Conservation (phyloP, 2,888 invertebrate species). For the Drosophila mulleri region DNA sequence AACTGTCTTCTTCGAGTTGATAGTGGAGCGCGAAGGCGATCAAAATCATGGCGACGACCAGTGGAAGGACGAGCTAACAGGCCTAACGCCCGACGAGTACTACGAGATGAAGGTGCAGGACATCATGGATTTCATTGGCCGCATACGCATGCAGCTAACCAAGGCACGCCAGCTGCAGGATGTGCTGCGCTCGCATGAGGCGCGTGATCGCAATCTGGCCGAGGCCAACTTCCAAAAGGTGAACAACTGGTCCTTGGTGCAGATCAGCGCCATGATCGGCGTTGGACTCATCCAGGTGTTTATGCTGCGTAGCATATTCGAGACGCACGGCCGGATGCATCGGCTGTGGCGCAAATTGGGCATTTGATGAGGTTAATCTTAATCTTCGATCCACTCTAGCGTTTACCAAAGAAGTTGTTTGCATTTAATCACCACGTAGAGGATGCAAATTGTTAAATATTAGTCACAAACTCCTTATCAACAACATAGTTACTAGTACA, state of each 20-base stretch:
- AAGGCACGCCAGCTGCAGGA: slow-evolving; percentile 89
- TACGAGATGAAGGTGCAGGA: slow-evolving; percentile 88
- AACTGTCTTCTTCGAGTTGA: slow-evolving; percentile 92
- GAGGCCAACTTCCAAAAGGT: slow-evolving; percentile 93
- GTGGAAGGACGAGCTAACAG: slow-evolving; percentile 82
- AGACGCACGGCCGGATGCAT: slow-evolving; percentile 85
- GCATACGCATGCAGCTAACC: slow-evolving; percentile 87
- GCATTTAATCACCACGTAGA: slow-evolving; percentile 15
- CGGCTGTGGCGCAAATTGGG: slow-evolving; percentile 83
- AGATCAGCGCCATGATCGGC: slow-evolving; percentile 89
- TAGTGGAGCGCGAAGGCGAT: slow-evolving; percentile 88
- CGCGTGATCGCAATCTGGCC: slow-evolving; percentile 92
- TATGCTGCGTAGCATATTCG: slow-evolving; percentile 92
- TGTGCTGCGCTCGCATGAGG: slow-evolving; percentile 90
- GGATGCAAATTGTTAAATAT: slow-evolving; percentile 38
- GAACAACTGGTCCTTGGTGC: slow-evolving; percentile 91
- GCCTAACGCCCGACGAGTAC: slow-evolving; percentile 86
- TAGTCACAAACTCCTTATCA: slow-evolving; percentile 53
- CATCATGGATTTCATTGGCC: slow-evolving; percentile 88
- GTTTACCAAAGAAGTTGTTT: slow-evolving; percentile 57
- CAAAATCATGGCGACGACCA: slow-evolving; percentile 86
- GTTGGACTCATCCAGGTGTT: slow-evolving; percentile 92
- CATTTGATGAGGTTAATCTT: slow-evolving; percentile 61
- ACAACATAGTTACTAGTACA: slow-evolving; percentile 47
- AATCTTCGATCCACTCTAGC: not conserved